Evolutionary conservation across 2,797 vertebrate species (phyloP).

Genomic region (Corythornis leucogaster): DNA sequence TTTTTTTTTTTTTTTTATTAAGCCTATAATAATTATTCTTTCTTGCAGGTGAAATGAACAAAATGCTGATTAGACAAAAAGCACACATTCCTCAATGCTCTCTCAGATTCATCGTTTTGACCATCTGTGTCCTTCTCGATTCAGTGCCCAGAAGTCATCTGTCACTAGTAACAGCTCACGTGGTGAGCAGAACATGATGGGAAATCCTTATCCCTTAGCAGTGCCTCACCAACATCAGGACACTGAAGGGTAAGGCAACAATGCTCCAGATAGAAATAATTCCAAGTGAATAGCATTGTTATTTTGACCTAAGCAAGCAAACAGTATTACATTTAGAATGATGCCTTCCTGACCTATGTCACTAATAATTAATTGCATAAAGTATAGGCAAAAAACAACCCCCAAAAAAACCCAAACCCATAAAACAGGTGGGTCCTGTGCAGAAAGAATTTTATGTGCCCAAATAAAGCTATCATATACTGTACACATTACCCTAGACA

Average conservation of each 20-base stretch:
- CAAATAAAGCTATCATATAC: conserved; percentile 5
- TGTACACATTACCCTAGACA: neutral
- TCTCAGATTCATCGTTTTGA: conserved; percentile 89
- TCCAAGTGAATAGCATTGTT: conserved; percentile 38
- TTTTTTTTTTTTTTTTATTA: conserved; percentile 66
- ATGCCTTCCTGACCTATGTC: neutral
- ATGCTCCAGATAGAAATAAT: neutral
- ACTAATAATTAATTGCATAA: accelerated
- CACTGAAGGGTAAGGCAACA: conserved; percentile 73
- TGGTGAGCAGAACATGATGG: conserved; percentile 68
- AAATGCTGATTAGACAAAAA: conserved; percentile 84
- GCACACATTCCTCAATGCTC: conserved; percentile 39
- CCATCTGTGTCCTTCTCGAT: conserved; percentile 99
- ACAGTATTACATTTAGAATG: accelerated
- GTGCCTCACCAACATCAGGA: conserved; percentile 78
- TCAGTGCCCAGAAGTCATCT: conserved; percentile 89
- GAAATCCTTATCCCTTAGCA: conserved; percentile 80
- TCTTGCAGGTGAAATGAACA: conserved; percentile 74
- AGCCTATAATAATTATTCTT: conserved; percentile 77
- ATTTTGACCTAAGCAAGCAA: neutral
- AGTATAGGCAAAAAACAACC: neutral
- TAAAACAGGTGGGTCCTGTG: neutral
- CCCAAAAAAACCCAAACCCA: neutral
- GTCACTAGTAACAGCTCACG: conserved; percentile 80
- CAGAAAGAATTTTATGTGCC: neutral